Evolutionary conservation across 2,888 invertebrate genomes (phyloP).

Genomic region (Polyploca ridens): DNA sequence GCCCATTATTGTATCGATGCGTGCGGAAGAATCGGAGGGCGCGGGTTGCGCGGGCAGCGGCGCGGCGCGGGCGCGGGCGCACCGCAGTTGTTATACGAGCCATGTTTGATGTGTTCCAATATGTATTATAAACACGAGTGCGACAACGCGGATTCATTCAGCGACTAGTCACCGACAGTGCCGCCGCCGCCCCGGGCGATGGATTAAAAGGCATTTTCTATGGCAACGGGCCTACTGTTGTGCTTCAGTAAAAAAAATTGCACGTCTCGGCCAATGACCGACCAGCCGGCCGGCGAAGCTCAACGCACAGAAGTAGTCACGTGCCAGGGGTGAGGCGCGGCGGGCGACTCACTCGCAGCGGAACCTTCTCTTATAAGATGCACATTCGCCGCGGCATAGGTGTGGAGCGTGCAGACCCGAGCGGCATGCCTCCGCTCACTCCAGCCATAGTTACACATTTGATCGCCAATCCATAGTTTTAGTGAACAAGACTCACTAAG

Average conservation of each 20-base stretch:
- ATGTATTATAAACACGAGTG: conserved; percentile 58
- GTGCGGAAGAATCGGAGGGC: conserved; percentile 44
- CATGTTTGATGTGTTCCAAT: conserved; percentile 57
- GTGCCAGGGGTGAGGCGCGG: conserved; percentile 83
- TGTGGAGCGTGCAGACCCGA: conserved; percentile 75
- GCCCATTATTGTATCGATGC: conserved; percentile 48
- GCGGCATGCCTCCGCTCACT: conserved; percentile 74
- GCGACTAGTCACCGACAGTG: conserved; percentile 52
- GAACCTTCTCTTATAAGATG: conserved; percentile 82
- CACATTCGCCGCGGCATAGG: conserved; percentile 79
- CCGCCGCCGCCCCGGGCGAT: conserved; percentile 58
- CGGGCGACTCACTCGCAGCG: conserved; percentile 75
- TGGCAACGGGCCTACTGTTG: conserved; percentile 65
- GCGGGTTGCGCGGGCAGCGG: conserved; percentile 38
- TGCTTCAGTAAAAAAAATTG: conserved; percentile 64
- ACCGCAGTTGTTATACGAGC: conserved; percentile 57
- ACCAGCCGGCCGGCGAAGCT: conserved; percentile 75
- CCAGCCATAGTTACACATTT: conserved; percentile 47
- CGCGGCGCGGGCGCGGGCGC: conserved; percentile 57
- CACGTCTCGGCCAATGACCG: conserved; percentile 78
- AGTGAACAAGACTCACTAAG: conserved; percentile 69
- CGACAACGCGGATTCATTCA: conserved; percentile 52
- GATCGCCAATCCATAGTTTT: conserved; percentile 60
- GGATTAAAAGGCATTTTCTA: conserved; percentile 64
- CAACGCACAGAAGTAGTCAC: conserved; percentile 77